phyloP scores from a whole-genome alignment of 2,113 vertebrate species.

The Vidua chalybeata region DNA sequence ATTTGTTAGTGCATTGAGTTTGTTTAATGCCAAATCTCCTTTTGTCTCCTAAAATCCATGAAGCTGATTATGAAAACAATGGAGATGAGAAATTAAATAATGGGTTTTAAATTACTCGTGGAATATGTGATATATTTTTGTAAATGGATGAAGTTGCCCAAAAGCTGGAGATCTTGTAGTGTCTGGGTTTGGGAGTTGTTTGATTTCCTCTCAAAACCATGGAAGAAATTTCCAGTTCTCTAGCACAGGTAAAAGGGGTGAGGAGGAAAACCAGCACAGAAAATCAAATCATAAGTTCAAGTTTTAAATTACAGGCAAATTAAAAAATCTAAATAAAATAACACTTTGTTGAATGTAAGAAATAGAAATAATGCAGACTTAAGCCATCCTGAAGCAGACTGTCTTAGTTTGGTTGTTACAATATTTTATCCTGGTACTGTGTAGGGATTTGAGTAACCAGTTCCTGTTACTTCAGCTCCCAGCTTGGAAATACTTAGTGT shows the following conservation, averaged over 20 bases:
- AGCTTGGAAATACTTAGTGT: neutral
- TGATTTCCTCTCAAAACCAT: neutral
- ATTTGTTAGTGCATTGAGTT: neutral
- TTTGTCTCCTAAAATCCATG: neutral
- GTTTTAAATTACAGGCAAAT: neutral
- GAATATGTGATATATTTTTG: neutral
- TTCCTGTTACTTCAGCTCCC: neutral
- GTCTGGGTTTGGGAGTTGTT: neutral
- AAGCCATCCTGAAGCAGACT: neutral
- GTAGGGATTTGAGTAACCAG: neutral
- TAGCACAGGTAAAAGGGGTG: accelerated
- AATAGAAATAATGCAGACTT: neutral
- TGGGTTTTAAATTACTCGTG: neutral
- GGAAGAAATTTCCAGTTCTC: neutral
- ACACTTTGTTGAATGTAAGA: neutral
- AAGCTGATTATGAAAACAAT: neutral
- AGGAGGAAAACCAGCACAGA: neutral
- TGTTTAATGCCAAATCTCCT: neutral
- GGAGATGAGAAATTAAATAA: neutral
- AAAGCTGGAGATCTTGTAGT: neutral
- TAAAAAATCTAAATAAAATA: neutral
- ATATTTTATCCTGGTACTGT: neutral
- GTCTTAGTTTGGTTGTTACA: neutral
- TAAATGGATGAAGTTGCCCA: neutral
- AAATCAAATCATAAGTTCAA: neutral